These are phyloP conservation scores for Buceros bicornis DNA, from an alignment of 2,797 vertebrate genomes.

Conservation along the genomic window DNA sequence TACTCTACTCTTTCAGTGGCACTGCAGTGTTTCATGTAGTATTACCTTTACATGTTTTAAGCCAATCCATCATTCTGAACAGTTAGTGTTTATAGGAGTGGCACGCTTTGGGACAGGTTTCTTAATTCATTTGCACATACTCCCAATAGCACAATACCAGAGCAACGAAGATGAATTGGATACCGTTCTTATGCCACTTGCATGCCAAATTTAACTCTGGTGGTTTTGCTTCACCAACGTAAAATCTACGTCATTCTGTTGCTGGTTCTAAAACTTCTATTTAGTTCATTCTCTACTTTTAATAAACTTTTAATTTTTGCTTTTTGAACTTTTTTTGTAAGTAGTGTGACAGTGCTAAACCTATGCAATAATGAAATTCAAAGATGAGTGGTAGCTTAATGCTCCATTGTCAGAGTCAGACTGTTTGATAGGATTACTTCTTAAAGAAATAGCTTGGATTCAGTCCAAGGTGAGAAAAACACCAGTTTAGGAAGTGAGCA, in stretches of 20 bases:
- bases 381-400: neutral
- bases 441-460: neutral
- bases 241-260: neutral
- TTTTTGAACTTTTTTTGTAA: neutral
- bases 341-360: neutral
- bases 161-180: neutral
- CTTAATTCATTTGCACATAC: neutral
- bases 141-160: neutral
- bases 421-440: neutral
- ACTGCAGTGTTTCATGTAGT: neutral
- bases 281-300: neutral
- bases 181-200: neutral
- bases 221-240: rapidly evolving
- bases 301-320: neutral
- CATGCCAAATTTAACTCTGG: neutral
- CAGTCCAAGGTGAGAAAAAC: neutral
- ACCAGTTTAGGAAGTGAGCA: conserved; percentile 1
- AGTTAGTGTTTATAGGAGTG: neutral
- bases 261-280: neutral
- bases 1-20: neutral
- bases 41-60: neutral
- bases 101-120: neutral
- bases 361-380: neutral
- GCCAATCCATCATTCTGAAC: neutral
- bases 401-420: neutral